phyloP scores from a whole-genome alignment of 2,113 vertebrate genomes.

The Tragelaphus buxtoni region DNA sequence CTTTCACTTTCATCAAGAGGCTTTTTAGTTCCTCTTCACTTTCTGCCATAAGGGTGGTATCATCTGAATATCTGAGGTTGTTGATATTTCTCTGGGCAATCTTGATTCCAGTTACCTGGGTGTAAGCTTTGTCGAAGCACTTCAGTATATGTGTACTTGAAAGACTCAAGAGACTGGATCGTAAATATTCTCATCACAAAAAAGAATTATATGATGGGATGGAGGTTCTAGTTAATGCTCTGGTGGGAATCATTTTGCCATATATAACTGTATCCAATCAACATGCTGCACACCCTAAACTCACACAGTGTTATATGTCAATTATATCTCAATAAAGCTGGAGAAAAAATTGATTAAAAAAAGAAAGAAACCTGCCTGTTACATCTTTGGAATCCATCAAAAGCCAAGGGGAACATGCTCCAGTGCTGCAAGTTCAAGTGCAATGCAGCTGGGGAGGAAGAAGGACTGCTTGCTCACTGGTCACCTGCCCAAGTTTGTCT shows the following conservation, averaged over 20 bases:
- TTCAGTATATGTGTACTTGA: neutral
- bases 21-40: too few species aligned
- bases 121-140: neutral
- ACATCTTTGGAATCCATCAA: neutral
- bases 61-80: too few species aligned
- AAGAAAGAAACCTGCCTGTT: neutral
- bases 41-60: too few species aligned
- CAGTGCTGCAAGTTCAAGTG: neutral
- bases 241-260: neutral
- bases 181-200: neutral
- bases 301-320: neutral
- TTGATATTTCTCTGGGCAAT: too few species aligned
- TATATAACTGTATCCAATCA: neutral
- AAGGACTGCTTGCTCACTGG: neutral
- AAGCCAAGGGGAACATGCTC: neutral
- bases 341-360: neutral
- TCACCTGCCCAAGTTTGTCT: neutral
- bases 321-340: neutral
- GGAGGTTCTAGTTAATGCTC: neutral
- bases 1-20: too few species aligned
- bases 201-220: neutral
- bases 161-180: neutral
- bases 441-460: rapidly evolving
- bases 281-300: neutral
- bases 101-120: neutral